phyloP scores from a whole-genome alignment of 2,113 vertebrate species.

The Tringa solitaria region DNA sequence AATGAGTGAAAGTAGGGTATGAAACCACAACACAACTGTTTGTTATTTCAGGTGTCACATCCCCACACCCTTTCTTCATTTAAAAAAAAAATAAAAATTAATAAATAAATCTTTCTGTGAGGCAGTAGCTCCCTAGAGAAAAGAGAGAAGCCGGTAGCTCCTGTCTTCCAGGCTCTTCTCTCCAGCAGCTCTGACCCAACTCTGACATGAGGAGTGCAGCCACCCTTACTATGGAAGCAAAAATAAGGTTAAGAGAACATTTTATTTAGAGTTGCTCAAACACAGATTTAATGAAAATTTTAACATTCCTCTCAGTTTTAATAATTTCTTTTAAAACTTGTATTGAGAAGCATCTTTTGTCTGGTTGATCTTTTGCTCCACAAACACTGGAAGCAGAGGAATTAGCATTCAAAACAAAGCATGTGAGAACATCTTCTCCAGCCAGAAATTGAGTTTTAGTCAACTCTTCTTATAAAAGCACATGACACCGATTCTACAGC shows the following conservation, averaged over 20 bases:
- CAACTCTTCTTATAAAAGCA: neutral
- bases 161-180: neutral
- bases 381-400: neutral
- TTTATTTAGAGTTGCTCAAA: neutral
- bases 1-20: neutral
- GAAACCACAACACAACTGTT: neutral
- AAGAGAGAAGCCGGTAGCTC: neutral
- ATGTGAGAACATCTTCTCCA: neutral
- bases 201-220: accelerated
- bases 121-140: neutral
- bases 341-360: neutral
- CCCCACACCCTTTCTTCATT: too few species aligned
- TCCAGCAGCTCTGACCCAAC: neutral
- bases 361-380: neutral
- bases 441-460: neutral
- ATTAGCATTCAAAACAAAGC: neutral
- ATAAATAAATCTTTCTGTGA: neutral
- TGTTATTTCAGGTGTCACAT: neutral
- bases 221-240: too few species aligned
- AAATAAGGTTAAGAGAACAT: neutral
- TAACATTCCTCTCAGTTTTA: neutral
- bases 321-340: neutral
- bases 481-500: neutral
- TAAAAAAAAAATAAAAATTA: neutral
- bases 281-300: neutral